Evolutionary conservation across 1,140 invertebrate species (phyloP).

Genomic region (Drosophila paulistorum): DNA sequence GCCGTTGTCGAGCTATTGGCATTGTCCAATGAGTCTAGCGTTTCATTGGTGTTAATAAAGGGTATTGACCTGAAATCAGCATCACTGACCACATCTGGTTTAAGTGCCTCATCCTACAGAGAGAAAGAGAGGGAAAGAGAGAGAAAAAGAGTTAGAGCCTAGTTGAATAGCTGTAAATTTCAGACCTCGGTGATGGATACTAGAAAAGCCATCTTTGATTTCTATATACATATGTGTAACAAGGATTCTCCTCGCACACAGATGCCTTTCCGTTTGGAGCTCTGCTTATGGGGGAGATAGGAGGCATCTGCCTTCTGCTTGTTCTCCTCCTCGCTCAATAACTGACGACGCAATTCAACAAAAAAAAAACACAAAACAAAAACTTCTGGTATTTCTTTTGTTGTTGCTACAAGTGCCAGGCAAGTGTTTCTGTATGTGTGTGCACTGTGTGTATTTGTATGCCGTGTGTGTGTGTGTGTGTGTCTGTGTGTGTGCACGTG

Average conservation of each 20-base stretch:
- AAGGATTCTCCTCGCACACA: background rate
- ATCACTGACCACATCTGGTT: slow-evolving; percentile 49
- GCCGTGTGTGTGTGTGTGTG: background rate
- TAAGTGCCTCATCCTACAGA: slow-evolving; percentile 57
- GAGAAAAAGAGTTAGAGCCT: slow-evolving; percentile 15
- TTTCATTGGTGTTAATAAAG: slow-evolving; percentile 46
- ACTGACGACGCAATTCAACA: slow-evolving; percentile 54
- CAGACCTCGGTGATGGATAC: slow-evolving; percentile 55
- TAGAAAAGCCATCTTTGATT: slow-evolving; percentile 43
- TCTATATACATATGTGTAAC: background rate
- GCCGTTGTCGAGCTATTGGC: slow-evolving; percentile 21
- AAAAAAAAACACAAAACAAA: slow-evolving; percentile 31
- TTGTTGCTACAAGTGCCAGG: slow-evolving; percentile 30
- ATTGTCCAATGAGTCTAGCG: slow-evolving; percentile 37
- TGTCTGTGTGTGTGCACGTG: slow-evolving; percentile 4
- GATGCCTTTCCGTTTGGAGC: background rate
- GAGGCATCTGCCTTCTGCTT: slow-evolving; percentile 20
- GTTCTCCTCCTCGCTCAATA: slow-evolving; percentile 38
- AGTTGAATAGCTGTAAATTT: background rate
- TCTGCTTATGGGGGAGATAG: slow-evolving; percentile 25
- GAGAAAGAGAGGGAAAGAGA: background rate
- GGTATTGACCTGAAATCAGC: slow-evolving; percentile 65
- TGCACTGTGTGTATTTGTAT: background rate
- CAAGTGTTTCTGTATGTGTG: slow-evolving; percentile 21
- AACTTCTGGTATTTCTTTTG: slow-evolving; percentile 55